Conservation (phyloP, 2,113 vertebrate genomes). For the Cololabis saira region DNA sequence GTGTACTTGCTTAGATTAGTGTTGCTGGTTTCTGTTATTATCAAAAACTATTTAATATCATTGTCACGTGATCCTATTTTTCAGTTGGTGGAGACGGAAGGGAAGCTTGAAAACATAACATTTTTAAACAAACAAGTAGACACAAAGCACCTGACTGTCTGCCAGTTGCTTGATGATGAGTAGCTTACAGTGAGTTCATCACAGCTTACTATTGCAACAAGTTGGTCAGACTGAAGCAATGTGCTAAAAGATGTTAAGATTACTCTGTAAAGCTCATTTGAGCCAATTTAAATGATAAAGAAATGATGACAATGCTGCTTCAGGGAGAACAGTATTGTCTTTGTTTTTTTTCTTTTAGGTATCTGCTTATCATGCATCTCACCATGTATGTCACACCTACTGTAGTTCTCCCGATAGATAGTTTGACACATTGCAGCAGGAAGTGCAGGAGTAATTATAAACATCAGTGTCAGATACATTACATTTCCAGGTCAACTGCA, state of each 20-base stretch:
- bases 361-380: not conserved
- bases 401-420: constrained; percentile 2
- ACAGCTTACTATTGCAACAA: too few species aligned
- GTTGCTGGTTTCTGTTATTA: too few species aligned
- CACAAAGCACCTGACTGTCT: not conserved
- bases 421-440: constrained; percentile 23
- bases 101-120: too few species aligned
- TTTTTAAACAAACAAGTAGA: too few species aligned
- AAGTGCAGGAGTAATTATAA: constrained; percentile 29
- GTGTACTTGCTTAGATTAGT: too few species aligned
- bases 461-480: constrained; percentile 16
- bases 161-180: not conserved
- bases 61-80: too few species aligned
- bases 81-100: too few species aligned
- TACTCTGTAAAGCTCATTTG: too few species aligned
- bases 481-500: constrained; percentile 22
- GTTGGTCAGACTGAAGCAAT: too few species aligned
- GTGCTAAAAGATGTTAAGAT: too few species aligned
- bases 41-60: too few species aligned
- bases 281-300: not conserved
- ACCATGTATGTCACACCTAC: constrained; percentile 1
- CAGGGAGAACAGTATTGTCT: constrained; percentile 7
- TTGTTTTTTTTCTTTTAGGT: not conserved
- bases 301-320: not conserved
- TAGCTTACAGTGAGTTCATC: not conserved